phyloP scores from a whole-genome alignment of 2,797 vertebrate species.

The Rhincodon typus region DNA sequence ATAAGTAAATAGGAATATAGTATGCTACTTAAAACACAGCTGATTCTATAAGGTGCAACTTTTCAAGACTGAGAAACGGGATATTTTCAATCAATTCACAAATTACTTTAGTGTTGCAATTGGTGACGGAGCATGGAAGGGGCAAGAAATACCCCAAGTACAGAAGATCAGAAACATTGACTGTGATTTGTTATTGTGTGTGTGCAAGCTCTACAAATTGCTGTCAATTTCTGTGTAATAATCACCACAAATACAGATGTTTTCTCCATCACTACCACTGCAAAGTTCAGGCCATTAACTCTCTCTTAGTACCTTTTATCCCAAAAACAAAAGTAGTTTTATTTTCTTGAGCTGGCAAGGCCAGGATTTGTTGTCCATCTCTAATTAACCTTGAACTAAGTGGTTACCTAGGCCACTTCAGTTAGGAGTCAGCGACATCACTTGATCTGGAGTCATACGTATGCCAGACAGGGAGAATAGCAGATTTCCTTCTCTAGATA shows the following conservation, averaged over 20 bases:
- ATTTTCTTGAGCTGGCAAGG: too few relatives aligned
- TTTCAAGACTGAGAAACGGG: too few relatives aligned
- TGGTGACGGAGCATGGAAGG: too few relatives aligned
- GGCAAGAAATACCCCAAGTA: neutral
- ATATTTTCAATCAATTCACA: neutral
- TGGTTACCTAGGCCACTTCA: too few relatives aligned
- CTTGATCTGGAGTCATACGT: too few relatives aligned
- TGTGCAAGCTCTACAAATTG: neutral
- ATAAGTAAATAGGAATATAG: neutral
- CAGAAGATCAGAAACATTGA: too few relatives aligned
- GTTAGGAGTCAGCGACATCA: too few relatives aligned
- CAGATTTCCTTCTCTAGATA: too few relatives aligned
- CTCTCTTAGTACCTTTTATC: neutral
- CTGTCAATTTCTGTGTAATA: neutral
- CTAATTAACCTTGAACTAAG: too few relatives aligned
- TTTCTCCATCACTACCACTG: neutral
- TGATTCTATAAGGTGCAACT: too few relatives aligned
- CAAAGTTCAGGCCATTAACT: neutral
- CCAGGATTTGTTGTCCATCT: too few relatives aligned
- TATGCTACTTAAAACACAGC: neutral
- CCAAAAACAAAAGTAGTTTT: neutral
- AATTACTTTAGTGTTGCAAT: neutral
- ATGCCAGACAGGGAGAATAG: too few relatives aligned
- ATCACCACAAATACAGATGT: neutral
- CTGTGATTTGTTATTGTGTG: neutral